Percentiles rank a stretch among this genome's conserved stretches.
Evolutionary conservation across 2,888 invertebrate genomes (phyloP).

Genomic region (Phasia obesa): DNA sequence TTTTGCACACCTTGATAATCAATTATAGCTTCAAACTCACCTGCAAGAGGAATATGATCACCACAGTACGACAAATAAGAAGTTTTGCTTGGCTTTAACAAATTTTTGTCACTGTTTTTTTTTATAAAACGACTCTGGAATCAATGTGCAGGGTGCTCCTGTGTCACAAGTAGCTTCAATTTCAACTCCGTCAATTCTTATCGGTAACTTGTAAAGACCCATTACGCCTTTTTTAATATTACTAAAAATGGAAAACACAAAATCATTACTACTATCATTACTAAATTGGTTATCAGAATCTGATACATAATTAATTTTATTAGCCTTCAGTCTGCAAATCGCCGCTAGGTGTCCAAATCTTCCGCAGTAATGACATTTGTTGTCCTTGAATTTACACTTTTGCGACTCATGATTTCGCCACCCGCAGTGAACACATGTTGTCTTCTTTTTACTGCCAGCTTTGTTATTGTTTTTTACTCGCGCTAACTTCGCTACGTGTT

Average conservation of each 20-base stretch:
- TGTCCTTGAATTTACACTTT: constrained; percentile 1
- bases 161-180: constrained; percentile 2
- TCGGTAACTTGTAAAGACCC: constrained; percentile 1
- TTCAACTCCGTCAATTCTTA: constrained; percentile 4
- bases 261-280: constrained; percentile 4
- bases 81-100: not conserved
- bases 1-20: not conserved
- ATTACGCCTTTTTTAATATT: not conserved
- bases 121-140: not conserved
- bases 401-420: constrained; percentile 5
- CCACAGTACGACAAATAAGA: constrained; percentile 7
- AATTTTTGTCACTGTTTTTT: not conserved
- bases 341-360: constrained; percentile 7
- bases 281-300: not conserved
- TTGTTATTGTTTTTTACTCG: constrained; percentile 1
- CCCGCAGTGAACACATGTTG: constrained; percentile 6
- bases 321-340: not conserved
- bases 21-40: too few relatives aligned
- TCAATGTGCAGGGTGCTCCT: constrained; percentile 1
- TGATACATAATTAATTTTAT: not conserved
- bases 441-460: not conserved
- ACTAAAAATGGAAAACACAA: constrained; percentile 1
- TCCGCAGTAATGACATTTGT: not conserved
- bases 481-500: not conserved
- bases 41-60: too few relatives aligned